Evolutionary conservation across 1,140 invertebrate species (phyloP), one percentile per base, ranked within the genome.

Genomic region (Penaeus vannamei): DNA sequence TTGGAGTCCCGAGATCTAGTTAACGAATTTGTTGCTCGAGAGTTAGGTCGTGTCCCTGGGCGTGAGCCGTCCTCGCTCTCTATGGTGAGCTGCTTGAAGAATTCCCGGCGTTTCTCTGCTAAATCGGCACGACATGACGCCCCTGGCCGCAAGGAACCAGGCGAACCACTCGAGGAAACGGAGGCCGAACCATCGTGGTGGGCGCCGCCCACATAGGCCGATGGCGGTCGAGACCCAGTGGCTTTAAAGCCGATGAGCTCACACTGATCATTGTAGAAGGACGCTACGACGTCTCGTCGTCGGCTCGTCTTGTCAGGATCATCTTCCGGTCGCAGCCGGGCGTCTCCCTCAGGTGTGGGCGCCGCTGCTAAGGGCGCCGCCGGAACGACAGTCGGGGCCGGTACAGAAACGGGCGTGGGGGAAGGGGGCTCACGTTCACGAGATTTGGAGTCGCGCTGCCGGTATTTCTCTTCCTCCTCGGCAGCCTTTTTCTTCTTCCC

Each of bases 221-320:
- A 90, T n/a, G 88, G 88, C n/a, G 88, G 88, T 59, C 88, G 76
- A 23, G 88, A 90, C 22, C 88, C 88, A 8, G 88, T 90, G 60
- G 83, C 76, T 64, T 90, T 90, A 36, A 80, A 90, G 32, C 88
- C 88, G 26, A 90, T 85, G n/a, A 90, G 46, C 53, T 85, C 88
- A 36, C 83, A 85, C 83, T 90, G 82, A 62, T 90, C 88, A 46
- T 84, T 85, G 83, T 90, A 90, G 83, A 85, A 85, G 72, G 88
- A 90, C 12, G 88, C 88, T 26, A 90, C 88, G 32, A 90, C 88
- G 53, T 90, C 88, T 42, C 88, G 26, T 29, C 88, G 83, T 17
- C 77, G 69, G 76, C 19, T 80, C n/a, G 88, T 84, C 61, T 90
- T 85, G 53, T 90, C 88, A 42, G 88, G 83, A 76, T 90, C 83